Base-by-base conservation (phyloP, 2,797 vertebrate species). In the Salarias fasciatus region DNA sequence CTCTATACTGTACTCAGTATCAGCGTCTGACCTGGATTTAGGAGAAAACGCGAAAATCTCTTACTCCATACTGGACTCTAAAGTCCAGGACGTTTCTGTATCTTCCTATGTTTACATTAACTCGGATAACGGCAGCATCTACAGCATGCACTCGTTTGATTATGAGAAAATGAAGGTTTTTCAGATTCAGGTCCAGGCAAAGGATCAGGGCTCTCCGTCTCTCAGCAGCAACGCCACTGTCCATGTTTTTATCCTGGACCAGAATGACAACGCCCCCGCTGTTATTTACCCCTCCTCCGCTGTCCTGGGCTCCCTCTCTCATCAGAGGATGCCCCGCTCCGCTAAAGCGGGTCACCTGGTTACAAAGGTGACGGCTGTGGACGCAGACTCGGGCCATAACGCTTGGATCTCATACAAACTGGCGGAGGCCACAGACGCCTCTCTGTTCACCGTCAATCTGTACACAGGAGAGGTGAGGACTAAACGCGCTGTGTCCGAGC, bases 391-490 rank as follows among this genome's bases (percentile, higher is more conserved):
- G 56, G 84, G 87, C 35, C 84, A 89, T 64, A 89, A 88, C 52
- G 86, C 88, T 47, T 86, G 88, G 89, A 79, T 92, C 65, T 91
- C 90, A 12, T 92, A 95, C 84, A 91, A 87, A 60, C 67, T 95
- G 59, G 82, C 86, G 54, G 91, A 93, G 77, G 74, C 86, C 3
- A 61, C 88, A 10, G 93, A 94, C 74, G 49, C 75, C 38, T 84
- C 88, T 74, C 85, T 92, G 59, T 94, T 93, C 84, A 89, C 72
- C 53, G 87, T 94, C 77, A 92, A 89, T 44, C 88, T 60, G 58
- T 91, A 87, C 79, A 93, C 93, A 11, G 93, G 93, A 50, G 93
- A 94, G 85, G 88, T 95, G 69, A 92, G 93, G 83, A 88, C 93
- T 64, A 86, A 81, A n/a, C 63, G 86, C 0, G 43, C 82, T 3